Conservation (phyloP, 2,888 invertebrate genomes). For the Leucophenga montana region DNA sequence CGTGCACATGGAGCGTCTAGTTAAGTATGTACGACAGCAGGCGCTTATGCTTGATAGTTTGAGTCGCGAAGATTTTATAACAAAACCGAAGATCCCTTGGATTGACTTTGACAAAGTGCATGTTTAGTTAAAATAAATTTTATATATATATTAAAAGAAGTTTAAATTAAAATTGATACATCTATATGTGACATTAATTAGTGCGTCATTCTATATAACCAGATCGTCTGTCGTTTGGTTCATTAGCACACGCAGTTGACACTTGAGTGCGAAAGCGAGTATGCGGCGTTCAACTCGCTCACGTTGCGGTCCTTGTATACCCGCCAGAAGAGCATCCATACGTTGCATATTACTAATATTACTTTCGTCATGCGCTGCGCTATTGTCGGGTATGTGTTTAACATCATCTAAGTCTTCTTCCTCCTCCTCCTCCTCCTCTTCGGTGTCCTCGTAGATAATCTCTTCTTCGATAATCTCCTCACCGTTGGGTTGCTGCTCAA, state of each 20-base stretch:
- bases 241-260: slow-evolving; percentile 57
- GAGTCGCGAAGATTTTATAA: slow-evolving; percentile 75
- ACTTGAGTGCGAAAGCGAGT: slow-evolving; percentile 61
- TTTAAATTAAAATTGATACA: neutral
- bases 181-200: no score
- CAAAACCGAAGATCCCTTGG: slow-evolving; percentile 77
- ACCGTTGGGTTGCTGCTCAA: slow-evolving; percentile 41
- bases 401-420: slow-evolving; percentile 18
- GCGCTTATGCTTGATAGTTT: slow-evolving; percentile 78
- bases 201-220: slow-evolving; percentile 49
- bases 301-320: slow-evolving; percentile 47
- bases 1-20: slow-evolving; percentile 79
- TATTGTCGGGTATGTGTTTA: neutral
- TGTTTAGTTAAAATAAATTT: slow-evolving; percentile 39
- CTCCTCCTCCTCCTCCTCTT: slow-evolving; percentile 40
- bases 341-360: slow-evolving; percentile 38
- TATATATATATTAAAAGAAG: slow-evolving; percentile 41
- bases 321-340: slow-evolving; percentile 51
- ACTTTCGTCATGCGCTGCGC: neutral
- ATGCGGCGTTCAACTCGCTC: slow-evolving; percentile 57
- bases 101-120: slow-evolving; percentile 62
- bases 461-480: slow-evolving; percentile 55
- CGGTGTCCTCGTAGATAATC: slow-evolving; percentile 48
- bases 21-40: slow-evolving; percentile 85
- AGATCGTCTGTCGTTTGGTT: slow-evolving; percentile 58